phyloP scores from a whole-genome alignment of 2,113 vertebrate genomes.

The Nyctibius bracteatus region DNA sequence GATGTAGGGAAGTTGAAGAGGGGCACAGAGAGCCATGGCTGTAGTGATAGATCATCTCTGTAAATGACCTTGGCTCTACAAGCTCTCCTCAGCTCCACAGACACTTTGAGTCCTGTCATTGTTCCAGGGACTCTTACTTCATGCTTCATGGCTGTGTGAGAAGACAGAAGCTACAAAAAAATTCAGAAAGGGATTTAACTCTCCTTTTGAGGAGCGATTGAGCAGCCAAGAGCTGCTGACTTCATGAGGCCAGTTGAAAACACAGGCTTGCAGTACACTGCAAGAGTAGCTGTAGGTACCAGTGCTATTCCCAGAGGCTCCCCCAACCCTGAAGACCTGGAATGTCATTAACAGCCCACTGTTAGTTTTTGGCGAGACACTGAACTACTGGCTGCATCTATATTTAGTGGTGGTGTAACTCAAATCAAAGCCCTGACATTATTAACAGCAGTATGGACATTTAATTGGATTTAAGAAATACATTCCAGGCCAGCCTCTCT shows the following conservation, averaged over 20 bases:
- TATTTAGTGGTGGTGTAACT: constrained; percentile 4
- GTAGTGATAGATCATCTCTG: too few relatives aligned
- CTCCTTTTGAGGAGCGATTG: background rate
- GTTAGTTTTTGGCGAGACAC: background rate
- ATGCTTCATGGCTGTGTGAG: background rate
- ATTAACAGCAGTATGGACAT: background rate
- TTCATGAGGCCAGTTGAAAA: accelerated
- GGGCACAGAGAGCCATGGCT: background rate
- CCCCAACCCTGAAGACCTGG: background rate
- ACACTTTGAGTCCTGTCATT: background rate
- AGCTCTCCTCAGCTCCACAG: background rate
- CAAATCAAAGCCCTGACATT: background rate
- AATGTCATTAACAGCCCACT: background rate
- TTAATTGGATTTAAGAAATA: background rate
- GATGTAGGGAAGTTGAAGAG: background rate
- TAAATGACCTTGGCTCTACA: background rate
- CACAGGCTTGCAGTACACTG: background rate
- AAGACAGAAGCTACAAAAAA: background rate
- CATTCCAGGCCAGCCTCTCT: background rate
- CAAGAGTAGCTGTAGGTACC: background rate
- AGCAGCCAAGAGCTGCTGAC: background rate
- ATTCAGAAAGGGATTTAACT: background rate
- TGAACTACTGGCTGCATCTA: background rate
- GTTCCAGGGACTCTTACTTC: background rate
- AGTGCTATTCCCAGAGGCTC: background rate